Base-by-base conservation (phyloP, 2,888 invertebrate genomes). In the Lymantria dispar region DNA sequence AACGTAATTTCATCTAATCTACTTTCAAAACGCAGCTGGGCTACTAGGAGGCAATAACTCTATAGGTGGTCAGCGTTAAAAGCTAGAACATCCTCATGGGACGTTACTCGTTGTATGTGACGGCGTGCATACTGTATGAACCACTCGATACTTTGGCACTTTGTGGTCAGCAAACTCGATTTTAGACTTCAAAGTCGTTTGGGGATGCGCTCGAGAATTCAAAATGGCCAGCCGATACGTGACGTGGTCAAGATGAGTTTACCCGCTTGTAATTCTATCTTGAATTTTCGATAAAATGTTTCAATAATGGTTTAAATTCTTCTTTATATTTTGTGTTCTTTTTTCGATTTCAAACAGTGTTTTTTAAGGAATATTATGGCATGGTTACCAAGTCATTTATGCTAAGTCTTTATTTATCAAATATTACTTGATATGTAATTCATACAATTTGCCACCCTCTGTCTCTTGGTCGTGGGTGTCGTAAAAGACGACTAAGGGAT, bases 111-210 rank as follows among this genome's bases (percentile, higher is more conserved):
- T 63, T 63, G 71, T 69, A 70, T 70, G 73, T 72, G 68, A 69
- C 68, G 66, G 63, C 74, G 76, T 85, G 87, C 87, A 87, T 87
- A 87, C 83, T 81, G 76, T 81, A 87, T 84, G 83, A 83, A 81
- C 70, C 65, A 60, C 68, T 65, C 48, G 36, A 42, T 54, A 70
- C 73, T 72, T 74, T 75, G 78, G 83, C 64, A 74, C 77, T 76
- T 78, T 79, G 81, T 76, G 88, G 86, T 86, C 88, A 85, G 83
- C 78, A 85, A 87, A 90, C 85, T 89, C 85, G 83, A 89, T 89
- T 89, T 80, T 79, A 77, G 82, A 87, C 87, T 86, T 89, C 90
- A 89, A 90, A 90, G 90, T 83, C 79, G 76, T 70, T 72, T 60
- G 74, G 69, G 64, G 40, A 61, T 62, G 52, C 54, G 64, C 64